Conservation (phyloP, 64 coral and sea anemone genomes). For the Trachythela sp. region DNA sequence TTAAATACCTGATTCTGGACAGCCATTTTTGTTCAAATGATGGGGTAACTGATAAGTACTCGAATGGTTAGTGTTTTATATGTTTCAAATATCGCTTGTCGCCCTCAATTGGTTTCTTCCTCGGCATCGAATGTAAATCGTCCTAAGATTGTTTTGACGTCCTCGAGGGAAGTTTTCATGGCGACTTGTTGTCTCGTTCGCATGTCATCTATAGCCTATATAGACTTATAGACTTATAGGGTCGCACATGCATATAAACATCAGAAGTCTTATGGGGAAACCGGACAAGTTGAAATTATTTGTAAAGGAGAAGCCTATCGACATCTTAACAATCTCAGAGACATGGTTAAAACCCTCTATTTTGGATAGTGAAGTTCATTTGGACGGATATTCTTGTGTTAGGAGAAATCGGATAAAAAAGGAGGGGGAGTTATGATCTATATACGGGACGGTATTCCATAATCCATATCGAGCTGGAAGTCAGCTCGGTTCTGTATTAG, state of each 20-base stretch:
- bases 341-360: background rate
- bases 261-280: background rate
- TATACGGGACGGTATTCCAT: slow-evolving; percentile 14
- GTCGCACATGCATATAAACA: background rate
- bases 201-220: background rate
- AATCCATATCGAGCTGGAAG: slow-evolving; percentile 1
- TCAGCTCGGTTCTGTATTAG: background rate
- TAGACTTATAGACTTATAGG: slow-evolving; percentile 10
- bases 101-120: background rate
- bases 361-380: background rate
- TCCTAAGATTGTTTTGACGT: background rate
- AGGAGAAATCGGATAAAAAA: background rate
- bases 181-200: background rate
- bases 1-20: background rate
- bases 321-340: background rate
- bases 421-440: background rate
- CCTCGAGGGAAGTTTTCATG: background rate
- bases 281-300: background rate
- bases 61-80: background rate
- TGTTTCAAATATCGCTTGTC: background rate
- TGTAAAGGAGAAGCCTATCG: background rate
- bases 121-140: background rate
- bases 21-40: background rate
- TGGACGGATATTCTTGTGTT: background rate
- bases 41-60: background rate